Conservation (phyloP, 2,113 vertebrate species). For the Varanus salvator region DNA sequence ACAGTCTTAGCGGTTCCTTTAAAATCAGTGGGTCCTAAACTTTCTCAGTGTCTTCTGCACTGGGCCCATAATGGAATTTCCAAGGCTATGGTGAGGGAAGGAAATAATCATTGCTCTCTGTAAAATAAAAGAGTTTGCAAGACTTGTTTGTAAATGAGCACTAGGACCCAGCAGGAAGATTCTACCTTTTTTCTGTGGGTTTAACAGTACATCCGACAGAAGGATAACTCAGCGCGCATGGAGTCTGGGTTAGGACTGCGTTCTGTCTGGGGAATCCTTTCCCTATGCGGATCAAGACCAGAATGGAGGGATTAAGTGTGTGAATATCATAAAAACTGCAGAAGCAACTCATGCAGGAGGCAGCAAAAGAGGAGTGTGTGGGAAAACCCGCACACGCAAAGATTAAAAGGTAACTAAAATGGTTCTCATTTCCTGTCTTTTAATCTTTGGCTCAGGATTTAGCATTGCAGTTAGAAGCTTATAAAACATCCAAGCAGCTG, state of each 20-base stretch:
- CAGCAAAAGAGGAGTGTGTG: conserved; percentile 51
- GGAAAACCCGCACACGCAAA: conserved; percentile 40
- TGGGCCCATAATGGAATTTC: not conserved
- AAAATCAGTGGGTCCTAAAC: not conserved
- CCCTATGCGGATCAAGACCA: conserved; percentile 59
- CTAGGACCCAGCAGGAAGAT: conserved; percentile 80
- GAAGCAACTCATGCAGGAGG: conserved; percentile 63
- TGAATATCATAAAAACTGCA: conserved; percentile 67
- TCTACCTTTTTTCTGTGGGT: conserved; percentile 62
- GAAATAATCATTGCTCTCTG: not conserved
- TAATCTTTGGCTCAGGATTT: conserved; percentile 48
- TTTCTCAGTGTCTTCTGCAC: not conserved
- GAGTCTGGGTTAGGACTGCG: conserved; percentile 76
- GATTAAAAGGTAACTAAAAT: conserved; percentile 78
- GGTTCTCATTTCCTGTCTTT: conserved; percentile 69
- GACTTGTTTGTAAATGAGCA: conserved; percentile 43
- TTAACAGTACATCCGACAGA: conserved; percentile 73
- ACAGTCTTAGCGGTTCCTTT: not conserved
- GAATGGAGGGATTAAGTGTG: conserved; percentile 71
- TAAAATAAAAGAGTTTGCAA: not conserved
- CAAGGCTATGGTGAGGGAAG: not conserved
- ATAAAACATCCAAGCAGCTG: conserved; percentile 44
- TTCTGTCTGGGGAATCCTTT: conserved; percentile 66
- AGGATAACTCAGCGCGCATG: conserved; percentile 70
- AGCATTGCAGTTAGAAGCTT: conserved; percentile 66